phyloP scores from a whole-genome alignment of 2,888 invertebrate genomes.

The Lathronympha strigana region DNA sequence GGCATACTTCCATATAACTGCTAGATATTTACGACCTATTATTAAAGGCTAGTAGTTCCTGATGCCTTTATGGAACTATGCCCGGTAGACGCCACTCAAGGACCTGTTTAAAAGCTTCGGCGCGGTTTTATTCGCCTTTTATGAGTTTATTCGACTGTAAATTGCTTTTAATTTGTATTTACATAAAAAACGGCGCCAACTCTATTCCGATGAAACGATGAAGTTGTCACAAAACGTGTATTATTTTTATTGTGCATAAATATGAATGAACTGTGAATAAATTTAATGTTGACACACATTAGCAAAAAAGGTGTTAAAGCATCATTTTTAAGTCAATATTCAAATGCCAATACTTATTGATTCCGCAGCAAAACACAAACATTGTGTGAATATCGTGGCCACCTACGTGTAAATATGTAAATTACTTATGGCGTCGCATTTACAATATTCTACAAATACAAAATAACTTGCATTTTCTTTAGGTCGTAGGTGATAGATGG shows the following conservation, averaged over 20 bases:
- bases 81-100: conserved; percentile 56
- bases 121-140: conserved; percentile 57
- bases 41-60: conserved; percentile 43
- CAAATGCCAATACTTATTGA: not conserved
- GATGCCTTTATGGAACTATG: conserved; percentile 51
- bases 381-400: not conserved
- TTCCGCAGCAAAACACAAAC: not conserved
- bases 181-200: conserved; percentile 57
- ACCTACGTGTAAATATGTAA: too few species aligned
- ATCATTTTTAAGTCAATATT: not conserved
- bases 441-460: too few species aligned
- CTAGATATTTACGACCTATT: conserved; percentile 3
- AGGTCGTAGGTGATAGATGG: too few species aligned
- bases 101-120: conserved; percentile 59
- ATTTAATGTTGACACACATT: conserved; percentile 11
- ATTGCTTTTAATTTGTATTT: conserved; percentile 55
- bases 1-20: not conserved
- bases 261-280: conserved; percentile 13
- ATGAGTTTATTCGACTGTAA: conserved; percentile 63
- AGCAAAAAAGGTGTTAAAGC: conserved; percentile 12
- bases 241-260: conserved; percentile 6
- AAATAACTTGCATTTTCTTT: too few species aligned
- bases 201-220: conserved; percentile 46
- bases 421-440: too few species aligned
- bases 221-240: conserved; percentile 43